Base-by-base conservation (phyloP, 2,797 vertebrate genomes). In the Cuculus canorus region DNA sequence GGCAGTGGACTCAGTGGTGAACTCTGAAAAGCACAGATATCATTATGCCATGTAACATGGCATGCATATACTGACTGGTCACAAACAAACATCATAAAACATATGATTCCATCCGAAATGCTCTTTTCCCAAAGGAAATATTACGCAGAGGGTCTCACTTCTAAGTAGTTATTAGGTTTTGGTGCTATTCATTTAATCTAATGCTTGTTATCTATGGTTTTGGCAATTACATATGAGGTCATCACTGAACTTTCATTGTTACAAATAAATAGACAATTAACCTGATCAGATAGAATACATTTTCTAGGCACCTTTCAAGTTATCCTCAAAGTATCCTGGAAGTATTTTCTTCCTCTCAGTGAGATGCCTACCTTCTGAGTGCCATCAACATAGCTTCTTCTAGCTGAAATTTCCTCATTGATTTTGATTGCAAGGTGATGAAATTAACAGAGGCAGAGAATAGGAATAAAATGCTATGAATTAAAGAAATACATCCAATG, bases 41-140 rank as follows among this genome's bases (percentile, higher is more conserved):
- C 11, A 3, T 24, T 53, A 22, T 60, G 14, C 27, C 32, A 9
- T 11, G 15, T 56, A 11, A 17, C 18, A 7, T 10, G 15, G 21
- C 24, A 19, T 7, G 10, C 0, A 1, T 13, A 14, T 45, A 10
- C 10, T 39, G 35, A 10, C 17, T 43, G 24, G 2, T 63, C 57
- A 48, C 17, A 75, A 65, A 32, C 7, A 85, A 75, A 27, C 16
- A 33, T 37, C 43, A 33, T 22, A 43, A 71, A 86, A 19, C 21
- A 33, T 13, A 12, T 24, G 8, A 18, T 28, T 65, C 28, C 9
- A 32, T 4, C 1, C 19, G 66, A 39, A 79, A 24, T 13, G 27
- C 3, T 24, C 9, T 35, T 68, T 93, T 85, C 32, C 22, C 17
- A 68, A 3, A 12, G 5, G 16, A 41, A 81, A 30, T 50, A 4